These are phyloP conservation scores for Heliothis virescens DNA, from an alignment of 1,140 invertebrate genomes.

Conservation along the genomic window DNA sequence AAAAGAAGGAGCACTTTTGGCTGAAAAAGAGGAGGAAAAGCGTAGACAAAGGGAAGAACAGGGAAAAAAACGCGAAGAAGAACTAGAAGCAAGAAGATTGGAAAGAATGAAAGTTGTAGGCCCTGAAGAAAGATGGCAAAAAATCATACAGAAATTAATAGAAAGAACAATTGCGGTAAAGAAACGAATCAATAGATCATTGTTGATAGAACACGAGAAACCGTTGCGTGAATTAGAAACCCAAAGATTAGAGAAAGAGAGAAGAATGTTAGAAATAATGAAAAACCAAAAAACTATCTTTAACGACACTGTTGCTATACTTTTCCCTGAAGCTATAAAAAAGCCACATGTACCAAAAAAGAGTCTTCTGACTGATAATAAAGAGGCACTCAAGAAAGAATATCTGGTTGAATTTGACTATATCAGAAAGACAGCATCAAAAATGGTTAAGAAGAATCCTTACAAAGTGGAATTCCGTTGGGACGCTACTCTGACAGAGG, in stretches of 20 bases:
- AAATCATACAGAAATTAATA: constrained; percentile 81
- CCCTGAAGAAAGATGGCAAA: constrained; percentile 81
- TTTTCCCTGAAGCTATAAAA: constrained; percentile 83
- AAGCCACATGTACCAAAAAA: constrained; percentile 71
- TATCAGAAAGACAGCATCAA: constrained; percentile 63
- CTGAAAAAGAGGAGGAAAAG: constrained; percentile 81
- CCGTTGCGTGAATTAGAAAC: constrained; percentile 81
- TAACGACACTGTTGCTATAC: constrained; percentile 83
- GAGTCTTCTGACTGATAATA: constrained; percentile 69
- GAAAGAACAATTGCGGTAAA: constrained; percentile 83
- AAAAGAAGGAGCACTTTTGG: constrained; percentile 75
- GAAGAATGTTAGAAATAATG: constrained; percentile 83
- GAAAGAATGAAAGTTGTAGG: constrained; percentile 73
- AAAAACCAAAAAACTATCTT: constrained; percentile 83
- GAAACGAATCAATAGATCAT: constrained; percentile 81
- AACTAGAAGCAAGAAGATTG: constrained; percentile 72
- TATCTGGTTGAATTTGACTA: constrained; percentile 75
- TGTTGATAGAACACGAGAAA: constrained; percentile 82
- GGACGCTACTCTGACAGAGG: constrained; percentile 76
- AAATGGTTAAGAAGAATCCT: constrained; percentile 72
- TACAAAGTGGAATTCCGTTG: constrained; percentile 77
- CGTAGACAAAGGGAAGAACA: constrained; percentile 72
- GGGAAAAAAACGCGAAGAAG: constrained; percentile 76
- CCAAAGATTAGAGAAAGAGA: constrained; percentile 79
- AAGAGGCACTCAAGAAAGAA: constrained; percentile 63